phyloP scores from a whole-genome alignment of 2,888 invertebrate species.

The Osmoderma eremita region DNA sequence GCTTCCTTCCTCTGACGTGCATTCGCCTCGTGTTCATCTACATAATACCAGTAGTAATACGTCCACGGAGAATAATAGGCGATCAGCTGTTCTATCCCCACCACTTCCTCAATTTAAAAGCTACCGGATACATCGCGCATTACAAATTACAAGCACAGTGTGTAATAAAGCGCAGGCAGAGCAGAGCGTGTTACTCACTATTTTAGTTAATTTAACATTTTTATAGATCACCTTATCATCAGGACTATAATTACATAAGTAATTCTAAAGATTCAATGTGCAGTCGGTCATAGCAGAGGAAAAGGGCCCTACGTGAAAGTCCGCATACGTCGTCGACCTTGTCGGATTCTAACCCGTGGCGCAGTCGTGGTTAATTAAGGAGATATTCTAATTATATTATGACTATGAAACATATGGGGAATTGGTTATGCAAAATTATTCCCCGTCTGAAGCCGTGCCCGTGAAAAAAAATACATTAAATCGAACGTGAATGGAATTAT shows the following conservation, averaged over 20 bases:
- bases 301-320: constrained; percentile 25
- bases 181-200: constrained; percentile 16
- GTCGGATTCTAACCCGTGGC: constrained; percentile 25
- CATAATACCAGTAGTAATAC: constrained; percentile 16
- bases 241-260: constrained; percentile 29
- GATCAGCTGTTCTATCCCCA: constrained; percentile 36
- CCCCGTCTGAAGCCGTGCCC: constrained; percentile 2
- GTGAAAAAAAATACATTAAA: too few species aligned
- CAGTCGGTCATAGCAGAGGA: background rate
- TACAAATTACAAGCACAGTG: too few species aligned
- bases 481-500: too few species aligned
- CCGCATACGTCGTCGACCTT: constrained; percentile 18
- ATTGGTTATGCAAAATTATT: constrained; percentile 35
- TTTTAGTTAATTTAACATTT: constrained; percentile 38
- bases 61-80: constrained; percentile 33
- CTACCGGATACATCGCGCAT: constrained; percentile 28
- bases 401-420: constrained; percentile 28
- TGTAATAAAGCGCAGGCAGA: constrained; percentile 6
- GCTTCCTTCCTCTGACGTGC: constrained; percentile 25
- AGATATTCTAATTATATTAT: constrained; percentile 28
- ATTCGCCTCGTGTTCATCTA: constrained; percentile 26
- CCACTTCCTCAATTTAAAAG: constrained; percentile 36
- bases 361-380: constrained; percentile 20
- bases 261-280: constrained; percentile 19
- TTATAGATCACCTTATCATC: constrained; percentile 34